Conservation (phyloP, 2,888 invertebrate genomes). For the Nomada fabriciana region DNA sequence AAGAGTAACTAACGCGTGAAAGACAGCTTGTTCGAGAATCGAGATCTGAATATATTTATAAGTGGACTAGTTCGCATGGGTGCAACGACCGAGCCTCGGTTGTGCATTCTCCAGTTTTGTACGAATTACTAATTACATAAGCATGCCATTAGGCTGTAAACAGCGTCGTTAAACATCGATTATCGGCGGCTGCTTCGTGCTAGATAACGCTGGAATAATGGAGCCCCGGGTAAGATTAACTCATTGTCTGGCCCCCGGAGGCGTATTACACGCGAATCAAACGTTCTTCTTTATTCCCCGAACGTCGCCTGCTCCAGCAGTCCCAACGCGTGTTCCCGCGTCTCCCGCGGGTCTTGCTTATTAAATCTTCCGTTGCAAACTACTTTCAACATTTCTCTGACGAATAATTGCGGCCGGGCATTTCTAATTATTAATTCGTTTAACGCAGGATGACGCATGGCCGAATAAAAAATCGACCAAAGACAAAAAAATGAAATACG, state of each 20-base stretch:
- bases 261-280: constrained; percentile 49
- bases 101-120: constrained; percentile 46
- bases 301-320: not conserved
- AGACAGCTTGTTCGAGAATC: too few relatives aligned
- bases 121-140: constrained; percentile 53
- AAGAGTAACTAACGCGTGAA: too few relatives aligned
- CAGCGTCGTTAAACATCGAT: constrained; percentile 72
- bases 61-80: not conserved
- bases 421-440: too few relatives aligned
- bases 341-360: too few relatives aligned
- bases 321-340: not conserved
- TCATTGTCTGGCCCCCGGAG: constrained; percentile 50
- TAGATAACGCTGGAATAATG: constrained; percentile 71
- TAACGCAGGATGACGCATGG: not conserved
- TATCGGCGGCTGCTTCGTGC: constrained; percentile 59
- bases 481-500: not conserved
- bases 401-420: too few relatives aligned
- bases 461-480: not conserved
- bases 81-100: constrained; percentile 10
- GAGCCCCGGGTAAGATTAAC: constrained; percentile 64
- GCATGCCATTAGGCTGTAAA: constrained; percentile 68
- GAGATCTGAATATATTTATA: too few relatives aligned
- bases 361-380: too few relatives aligned
- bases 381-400: too few relatives aligned
- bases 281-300: constrained; percentile 57